Evolutionary conservation across 23 tunicate species (phyloP), one percentile per base, ranked within the genome.

Genomic region (Oikopleura dioica): DNA sequence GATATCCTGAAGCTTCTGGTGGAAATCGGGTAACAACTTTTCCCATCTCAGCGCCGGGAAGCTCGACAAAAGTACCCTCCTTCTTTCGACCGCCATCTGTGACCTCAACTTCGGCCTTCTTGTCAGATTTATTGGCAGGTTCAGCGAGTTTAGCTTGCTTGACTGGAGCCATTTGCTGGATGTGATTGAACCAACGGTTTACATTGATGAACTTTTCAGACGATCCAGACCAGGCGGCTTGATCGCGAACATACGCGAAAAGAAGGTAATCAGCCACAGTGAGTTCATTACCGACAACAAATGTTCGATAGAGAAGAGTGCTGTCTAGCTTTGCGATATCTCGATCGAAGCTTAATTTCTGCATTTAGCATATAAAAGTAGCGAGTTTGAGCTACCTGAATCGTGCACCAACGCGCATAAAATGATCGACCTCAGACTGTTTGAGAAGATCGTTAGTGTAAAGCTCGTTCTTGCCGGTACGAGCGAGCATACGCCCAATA

Each of bases 1-100:
- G 85, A 72, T 82, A 94, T 30, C 99, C 99, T 69, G 95, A 81
- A 0, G 99, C 99, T 79, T 94, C 99, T 5, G 99, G 99, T 24
- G 99, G 99, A 77, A 94, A 94, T 33, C 99, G 79, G 0, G 83
- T 79, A 36, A 94, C 99, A 37, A 94, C 99, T 35, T 94, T 94
- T n/a, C 99, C 99, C 55, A 81, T 81, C n/a, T 76, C 82, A 23
- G 99, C 99, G 1, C 99, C 99, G 37, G 95, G 95, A 33, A 94
- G 83, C 0, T 94, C 95, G 30, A 94, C 59, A 76, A 82, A 94
- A 58, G 87, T 94, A 35, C 95, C 99, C 69, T 86, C 95, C 44
- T 86, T 87, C 79, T 82, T 79, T 36, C 80, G 80, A 51, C 78
- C 79, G 37, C 59, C 68, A 51, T n/a, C 69, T 36, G 80, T 58